Conservation (phyloP, 2,888 invertebrate genomes). For the Drosophila lacicola region DNA sequence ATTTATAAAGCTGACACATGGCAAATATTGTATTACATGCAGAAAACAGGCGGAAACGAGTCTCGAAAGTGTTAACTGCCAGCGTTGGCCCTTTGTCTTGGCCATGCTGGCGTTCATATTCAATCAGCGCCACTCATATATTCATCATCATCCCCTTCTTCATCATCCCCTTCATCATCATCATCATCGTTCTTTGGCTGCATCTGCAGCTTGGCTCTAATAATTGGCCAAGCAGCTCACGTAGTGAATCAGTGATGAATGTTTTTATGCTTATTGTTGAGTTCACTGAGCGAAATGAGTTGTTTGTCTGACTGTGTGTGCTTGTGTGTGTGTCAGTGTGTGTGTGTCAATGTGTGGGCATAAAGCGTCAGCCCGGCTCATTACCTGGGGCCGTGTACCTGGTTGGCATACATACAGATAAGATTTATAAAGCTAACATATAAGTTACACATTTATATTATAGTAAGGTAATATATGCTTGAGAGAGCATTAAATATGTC, state of each 20-base stretch:
- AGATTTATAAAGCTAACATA: constrained; percentile 1
- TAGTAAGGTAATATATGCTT: neutral
- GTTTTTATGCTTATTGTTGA: constrained; percentile 82
- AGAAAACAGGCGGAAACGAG: constrained; percentile 70
- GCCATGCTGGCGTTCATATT: constrained; percentile 66
- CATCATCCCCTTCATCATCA: constrained; percentile 11
- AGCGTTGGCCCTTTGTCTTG: constrained; percentile 42
- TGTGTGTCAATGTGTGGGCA: constrained; percentile 46
- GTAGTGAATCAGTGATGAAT: constrained; percentile 81
- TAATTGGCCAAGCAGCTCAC: constrained; percentile 77
- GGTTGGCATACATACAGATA: neutral
- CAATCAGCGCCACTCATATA: constrained; percentile 76
- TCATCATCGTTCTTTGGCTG: constrained; percentile 4
- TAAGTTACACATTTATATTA: neutral
- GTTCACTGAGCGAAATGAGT: constrained; percentile 81
- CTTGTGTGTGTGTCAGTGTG: constrained; percentile 42
- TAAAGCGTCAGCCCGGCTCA: constrained; percentile 30
- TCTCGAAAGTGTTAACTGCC: constrained; percentile 70
- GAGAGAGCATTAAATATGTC: neutral
- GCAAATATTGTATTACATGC: constrained; percentile 63
- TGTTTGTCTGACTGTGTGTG: constrained; percentile 60
- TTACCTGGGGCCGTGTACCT: constrained; percentile 21
- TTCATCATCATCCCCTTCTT: constrained; percentile 58
- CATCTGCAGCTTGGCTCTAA: constrained; percentile 60
- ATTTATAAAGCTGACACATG: constrained; percentile 42